Evolutionary conservation across 2,797 vertebrate genomes (phyloP), one percentile per base, ranked within the genome.

Genomic region (Pagetopsis macropterus): DNA sequence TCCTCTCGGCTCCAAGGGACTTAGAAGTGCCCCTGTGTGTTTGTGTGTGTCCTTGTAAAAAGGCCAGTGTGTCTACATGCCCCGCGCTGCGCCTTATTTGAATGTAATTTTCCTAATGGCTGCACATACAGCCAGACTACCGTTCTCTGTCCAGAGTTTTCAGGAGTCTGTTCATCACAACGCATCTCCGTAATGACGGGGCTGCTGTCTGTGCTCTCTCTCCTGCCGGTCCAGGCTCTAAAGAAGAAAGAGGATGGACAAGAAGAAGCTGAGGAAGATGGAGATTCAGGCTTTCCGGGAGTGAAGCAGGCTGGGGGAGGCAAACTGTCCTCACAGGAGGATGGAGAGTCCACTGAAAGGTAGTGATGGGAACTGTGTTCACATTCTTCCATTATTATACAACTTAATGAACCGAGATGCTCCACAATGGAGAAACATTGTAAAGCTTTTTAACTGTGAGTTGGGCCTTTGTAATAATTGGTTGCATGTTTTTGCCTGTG

Each of bases 181-280:
- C 49, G 40, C n/a, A 72, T 76, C 77, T 84, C 75, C 72, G 50
- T 21, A 75, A 97, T 99, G 96, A 98, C 95, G 3, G 96, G 96
- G 62, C 94, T 99, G 85, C 90, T 98, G 71, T 98, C 94, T 87
- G 83, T 97, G 44, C 92, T 98, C 65, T 97, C 95, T 75, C 95
- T 95, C 72, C 90, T 98, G 43, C 95, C 96, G 54, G 89, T 98
- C n/a, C 88, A 91, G 84, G 93, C 94, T 82, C 83, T 95, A 81
- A 85, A 81, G 72, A 94, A 94, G 94, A 86, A 75, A 74, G 93
- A 86, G 82, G 88, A 76, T 0, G 15, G n/a, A 21, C 68, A 72
- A 46, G 67, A 65, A 72, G 61, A 80, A 57, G 49, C 33, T 57
- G 79, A 65, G 52, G 65, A 84, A 48, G 76, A 75, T 61, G 88